These are phyloP conservation scores for Leucoraja erinaceus DNA, from an alignment of 2,113 vertebrate genomes.

Conservation along the genomic window DNA sequence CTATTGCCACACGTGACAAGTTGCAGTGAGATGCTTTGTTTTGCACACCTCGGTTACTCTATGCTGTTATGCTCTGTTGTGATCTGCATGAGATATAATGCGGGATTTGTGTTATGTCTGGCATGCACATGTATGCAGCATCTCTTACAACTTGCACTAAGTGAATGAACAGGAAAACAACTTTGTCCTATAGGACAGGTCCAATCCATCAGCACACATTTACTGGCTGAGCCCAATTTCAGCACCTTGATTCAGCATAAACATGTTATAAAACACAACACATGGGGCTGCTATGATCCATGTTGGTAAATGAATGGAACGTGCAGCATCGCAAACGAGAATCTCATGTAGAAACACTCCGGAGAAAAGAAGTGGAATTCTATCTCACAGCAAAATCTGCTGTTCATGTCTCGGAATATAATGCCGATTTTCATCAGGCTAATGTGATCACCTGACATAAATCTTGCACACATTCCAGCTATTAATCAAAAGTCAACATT, in stretches of 20 bases:
- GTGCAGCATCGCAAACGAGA: not conserved
- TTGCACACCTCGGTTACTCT: not conserved
- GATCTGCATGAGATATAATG: not conserved
- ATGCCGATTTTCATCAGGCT: not conserved
- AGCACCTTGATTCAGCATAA: not conserved
- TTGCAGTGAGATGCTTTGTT: no score
- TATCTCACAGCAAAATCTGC: not conserved
- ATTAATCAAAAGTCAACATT: slow-evolving; percentile 16
- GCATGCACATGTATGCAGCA: not conserved
- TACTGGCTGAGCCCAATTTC: not conserved
- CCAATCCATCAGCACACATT: not conserved
- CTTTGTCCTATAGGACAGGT: not conserved
- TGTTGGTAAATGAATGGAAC: not conserved
- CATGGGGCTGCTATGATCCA: not conserved
- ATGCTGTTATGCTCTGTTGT: not conserved
- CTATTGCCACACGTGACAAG: no score
- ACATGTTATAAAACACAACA: not conserved
- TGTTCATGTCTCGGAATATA: not conserved
- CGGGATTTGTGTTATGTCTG: not conserved
- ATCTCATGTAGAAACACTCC: not conserved
- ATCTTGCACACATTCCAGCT: not conserved
- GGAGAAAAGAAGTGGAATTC: slow-evolving; percentile 19
- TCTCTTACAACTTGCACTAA: not conserved
- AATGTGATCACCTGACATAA: slow-evolving; percentile 26
- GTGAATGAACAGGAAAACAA: not conserved